phyloP scores from a whole-genome alignment of 2,888 invertebrate genomes.

The Oxytorus armatus region DNA sequence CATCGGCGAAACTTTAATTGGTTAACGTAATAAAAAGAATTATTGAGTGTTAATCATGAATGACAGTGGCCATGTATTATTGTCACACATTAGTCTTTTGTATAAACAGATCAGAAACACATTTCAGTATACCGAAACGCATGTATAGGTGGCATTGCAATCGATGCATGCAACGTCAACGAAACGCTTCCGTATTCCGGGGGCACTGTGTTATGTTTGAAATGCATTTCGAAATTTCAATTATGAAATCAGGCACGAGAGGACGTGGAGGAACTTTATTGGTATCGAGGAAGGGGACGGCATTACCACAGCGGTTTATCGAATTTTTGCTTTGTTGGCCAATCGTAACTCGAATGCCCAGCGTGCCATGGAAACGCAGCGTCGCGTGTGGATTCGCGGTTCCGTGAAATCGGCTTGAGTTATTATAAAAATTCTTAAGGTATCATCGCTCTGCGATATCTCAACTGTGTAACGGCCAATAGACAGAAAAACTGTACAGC shows the following conservation, averaged over 20 bases:
- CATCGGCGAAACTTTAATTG: slow-evolving; percentile 93
- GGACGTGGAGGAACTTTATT: slow-evolving; percentile 25
- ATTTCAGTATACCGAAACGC: not conserved
- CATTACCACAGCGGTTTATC: slow-evolving; percentile 20
- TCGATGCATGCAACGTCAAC: not conserved
- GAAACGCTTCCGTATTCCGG: not conserved
- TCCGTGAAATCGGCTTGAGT: slow-evolving; percentile 1
- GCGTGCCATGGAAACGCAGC: slow-evolving; percentile 8
- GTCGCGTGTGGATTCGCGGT: not conserved
- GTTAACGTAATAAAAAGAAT: slow-evolving; percentile 65
- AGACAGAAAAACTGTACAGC: too few species aligned
- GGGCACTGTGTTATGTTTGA: not conserved
- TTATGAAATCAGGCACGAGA: slow-evolving; percentile 34
- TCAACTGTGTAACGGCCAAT: not conserved
- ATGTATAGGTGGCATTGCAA: not conserved
- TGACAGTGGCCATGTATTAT: not conserved
- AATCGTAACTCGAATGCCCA: slow-evolving; percentile 38
- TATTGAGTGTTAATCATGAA: slow-evolving; percentile 7
- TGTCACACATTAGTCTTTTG: slow-evolving; percentile 8
- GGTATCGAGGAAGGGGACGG: not conserved
- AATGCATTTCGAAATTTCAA: slow-evolving; percentile 40
- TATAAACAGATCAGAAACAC: not conserved
- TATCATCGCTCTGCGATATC: not conserved
- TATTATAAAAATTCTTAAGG: not conserved
- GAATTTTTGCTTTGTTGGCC: slow-evolving; percentile 39